Conservation (phyloP, 2,113 vertebrate genomes). For the Choloepus hoffmanni region DNA sequence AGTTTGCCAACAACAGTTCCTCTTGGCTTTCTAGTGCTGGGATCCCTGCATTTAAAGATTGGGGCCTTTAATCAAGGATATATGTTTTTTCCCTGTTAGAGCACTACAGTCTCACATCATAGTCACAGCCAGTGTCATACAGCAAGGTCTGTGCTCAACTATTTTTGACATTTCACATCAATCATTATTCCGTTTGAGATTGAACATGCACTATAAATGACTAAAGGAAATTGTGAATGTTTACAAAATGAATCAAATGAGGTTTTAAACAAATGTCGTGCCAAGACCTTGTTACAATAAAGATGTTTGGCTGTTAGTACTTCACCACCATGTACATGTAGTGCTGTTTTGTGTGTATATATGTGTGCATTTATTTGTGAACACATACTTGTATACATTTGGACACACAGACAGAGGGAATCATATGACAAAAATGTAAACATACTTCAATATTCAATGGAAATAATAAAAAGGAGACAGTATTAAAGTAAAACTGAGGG, state of each 20-base stretch:
- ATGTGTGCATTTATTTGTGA: neutral
- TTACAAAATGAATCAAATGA: conserved; percentile 43
- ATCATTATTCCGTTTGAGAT: conserved; percentile 38
- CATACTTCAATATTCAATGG: neutral
- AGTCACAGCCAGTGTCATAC: neutral
- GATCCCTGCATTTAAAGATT: neutral
- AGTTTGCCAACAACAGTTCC: neutral
- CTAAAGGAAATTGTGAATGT: neutral
- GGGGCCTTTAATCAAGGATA: conserved; percentile 42
- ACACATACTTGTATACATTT: too few species aligned
- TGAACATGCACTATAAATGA: neutral
- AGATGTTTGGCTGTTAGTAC: neutral
- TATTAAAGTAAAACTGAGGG: neutral
- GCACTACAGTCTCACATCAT: neutral
- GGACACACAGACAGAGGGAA: neutral
- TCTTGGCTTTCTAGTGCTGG: neutral
- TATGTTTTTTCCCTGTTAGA: conserved; percentile 21
- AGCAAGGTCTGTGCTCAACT: neutral
- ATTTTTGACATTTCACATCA: conserved; percentile 44
- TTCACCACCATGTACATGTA: neutral
- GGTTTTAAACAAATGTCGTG: conserved; percentile 56
- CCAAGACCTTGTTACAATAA: neutral
- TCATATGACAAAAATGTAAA: neutral
- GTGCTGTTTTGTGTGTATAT: neutral
- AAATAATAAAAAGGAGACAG: neutral